A percentile compares a stretch with the other conserved stretches of the same genome.
Conservation (phyloP, 2,797 vertebrate species). For the Neosilurus mollespiculum region DNA sequence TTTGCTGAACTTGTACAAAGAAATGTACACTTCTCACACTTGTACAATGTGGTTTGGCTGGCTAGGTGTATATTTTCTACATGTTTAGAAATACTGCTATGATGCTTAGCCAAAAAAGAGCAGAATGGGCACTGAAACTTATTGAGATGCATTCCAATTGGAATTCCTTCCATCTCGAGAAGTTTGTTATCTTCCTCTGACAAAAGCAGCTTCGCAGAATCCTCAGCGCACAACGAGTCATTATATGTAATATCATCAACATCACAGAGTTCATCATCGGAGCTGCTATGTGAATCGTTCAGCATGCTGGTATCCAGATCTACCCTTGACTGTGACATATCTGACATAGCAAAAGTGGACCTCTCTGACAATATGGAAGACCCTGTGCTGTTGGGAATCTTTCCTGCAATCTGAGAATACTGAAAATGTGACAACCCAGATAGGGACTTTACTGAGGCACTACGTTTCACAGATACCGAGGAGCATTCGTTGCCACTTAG, state of each 20-base stretch:
- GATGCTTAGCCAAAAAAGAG: slow-evolving; percentile 95
- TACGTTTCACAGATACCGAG: slow-evolving; percentile 65
- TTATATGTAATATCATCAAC: slow-evolving; percentile 88
- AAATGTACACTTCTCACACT: slow-evolving; percentile 95
- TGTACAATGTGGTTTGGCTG: slow-evolving; percentile 94
- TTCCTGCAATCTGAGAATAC: slow-evolving; percentile 84
- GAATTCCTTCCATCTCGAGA: slow-evolving; percentile 95
- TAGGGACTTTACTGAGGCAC: slow-evolving; percentile 73
- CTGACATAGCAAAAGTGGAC: slow-evolving; percentile 80
- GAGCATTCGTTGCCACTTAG: slow-evolving; percentile 74
- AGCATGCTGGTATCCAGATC: slow-evolving; percentile 83
- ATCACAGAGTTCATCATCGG: slow-evolving; percentile 91
- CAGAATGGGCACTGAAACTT: slow-evolving; percentile 98
- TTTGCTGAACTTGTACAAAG: slow-evolving; percentile 95
- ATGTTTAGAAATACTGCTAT: slow-evolving; percentile 94
- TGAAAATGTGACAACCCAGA: slow-evolving; percentile 82
- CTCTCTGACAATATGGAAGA: slow-evolving; percentile 88
- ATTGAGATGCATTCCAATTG: slow-evolving; percentile 94
- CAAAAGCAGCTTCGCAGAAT: slow-evolving; percentile 88
- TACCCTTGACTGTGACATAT: slow-evolving; percentile 77
- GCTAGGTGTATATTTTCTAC: slow-evolving; percentile 98
- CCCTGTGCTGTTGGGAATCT: slow-evolving; percentile 84
- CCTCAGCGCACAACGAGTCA: slow-evolving; percentile 80
- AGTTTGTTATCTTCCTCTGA: slow-evolving; percentile 93
- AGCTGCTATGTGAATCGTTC: slow-evolving; percentile 89